Evolutionary conservation across 2,888 invertebrate genomes (phyloP), one percentile per base, ranked within the genome.

Genomic region (Mythimna vitellina): DNA sequence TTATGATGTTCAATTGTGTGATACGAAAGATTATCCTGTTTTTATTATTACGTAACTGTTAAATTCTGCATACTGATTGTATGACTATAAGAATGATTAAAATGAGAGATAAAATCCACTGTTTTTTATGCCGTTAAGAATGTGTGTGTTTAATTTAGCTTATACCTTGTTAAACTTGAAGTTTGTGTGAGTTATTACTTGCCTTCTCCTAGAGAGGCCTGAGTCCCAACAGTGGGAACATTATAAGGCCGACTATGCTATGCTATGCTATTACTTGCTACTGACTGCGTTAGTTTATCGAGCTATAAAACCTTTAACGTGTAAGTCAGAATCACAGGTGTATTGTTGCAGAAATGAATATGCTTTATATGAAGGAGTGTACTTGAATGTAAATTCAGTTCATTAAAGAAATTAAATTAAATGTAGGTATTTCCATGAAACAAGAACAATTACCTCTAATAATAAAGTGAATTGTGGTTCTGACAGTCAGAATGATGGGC

Each of bases 21-120:
- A 93, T 88, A 91, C 93, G 0, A 79, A 76, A 20, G 87, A 92
- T 79, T 93, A 89, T 89, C 85, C 93, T 49, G 95, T 96, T 10
- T 82, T 82, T 75, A 83, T 95, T 75, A 86, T 89, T 58, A 90
- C 93, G 12, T 90, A 79, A 70, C 53, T 75, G 67, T 78, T 38
- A 65, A 66, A 38, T 73, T 61, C 14, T 35, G 14, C 67, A 58
- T 81, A 77, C 73, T 62, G 57, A 29, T 81, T 73, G 70, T 81
- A 66, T 67, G 56, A 51, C 20, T 64, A 42, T 56, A 46, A 54
- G 42, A 46, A 20, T 65, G 22, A 42, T 66, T 67, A 1, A 9
- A 22, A 38, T 12, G 12, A 58, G 29, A 57, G 25, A 78, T 81
- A 8, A 74, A 71, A 70, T 74, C 35, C 10, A 38, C n/a, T 58